Conservation (phyloP, 2,888 invertebrate genomes). For the Drosophila nr. medialis region DNA sequence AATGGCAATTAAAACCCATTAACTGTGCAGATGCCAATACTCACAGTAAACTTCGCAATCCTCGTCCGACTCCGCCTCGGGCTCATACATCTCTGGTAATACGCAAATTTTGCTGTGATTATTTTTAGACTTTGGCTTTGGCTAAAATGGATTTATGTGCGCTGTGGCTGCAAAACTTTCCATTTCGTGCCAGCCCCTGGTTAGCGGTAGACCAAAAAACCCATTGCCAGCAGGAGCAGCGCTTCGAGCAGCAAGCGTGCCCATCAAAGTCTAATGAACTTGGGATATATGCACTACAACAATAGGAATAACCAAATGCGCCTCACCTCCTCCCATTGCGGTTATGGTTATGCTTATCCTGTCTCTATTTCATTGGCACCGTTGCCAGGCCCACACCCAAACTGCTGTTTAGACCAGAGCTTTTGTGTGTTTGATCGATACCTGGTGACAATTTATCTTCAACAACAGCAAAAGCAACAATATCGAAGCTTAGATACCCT, state of each 20-base stretch:
- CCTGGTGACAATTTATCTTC: slow-evolving; percentile 70
- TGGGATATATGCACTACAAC: slow-evolving; percentile 26
- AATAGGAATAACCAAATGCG: not conserved
- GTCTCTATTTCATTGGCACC: slow-evolving; percentile 45
- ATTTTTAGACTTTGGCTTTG: slow-evolving; percentile 47
- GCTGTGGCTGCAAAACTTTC: slow-evolving; percentile 55
- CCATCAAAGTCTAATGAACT: slow-evolving; percentile 75
- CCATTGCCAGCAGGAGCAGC: slow-evolving; percentile 24
- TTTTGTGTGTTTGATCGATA: slow-evolving; percentile 65
- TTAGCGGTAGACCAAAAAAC: slow-evolving; percentile 4
- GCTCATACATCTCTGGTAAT: slow-evolving; percentile 76
- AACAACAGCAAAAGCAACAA: not conserved
- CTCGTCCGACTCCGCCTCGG: slow-evolving; percentile 84
- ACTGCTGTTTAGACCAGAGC: not conserved
- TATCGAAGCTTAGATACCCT: not conserved
- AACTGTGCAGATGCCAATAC: slow-evolving; percentile 45
- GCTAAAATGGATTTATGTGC: slow-evolving; percentile 57
- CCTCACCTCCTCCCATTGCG: slow-evolving; percentile 50
- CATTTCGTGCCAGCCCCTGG: slow-evolving; percentile 63
- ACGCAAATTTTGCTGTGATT: slow-evolving; percentile 42
- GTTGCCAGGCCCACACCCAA: slow-evolving; percentile 61
- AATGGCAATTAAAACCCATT: slow-evolving; percentile 7
- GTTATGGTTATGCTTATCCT: slow-evolving; percentile 56
- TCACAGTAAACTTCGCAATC: slow-evolving; percentile 84
- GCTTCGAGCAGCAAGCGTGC: slow-evolving; percentile 28